Evolutionary conservation across 2,797 vertebrate species (phyloP), one percentile per base, ranked within the genome.

Genomic region (Pseudopleuronectes americanus): DNA sequence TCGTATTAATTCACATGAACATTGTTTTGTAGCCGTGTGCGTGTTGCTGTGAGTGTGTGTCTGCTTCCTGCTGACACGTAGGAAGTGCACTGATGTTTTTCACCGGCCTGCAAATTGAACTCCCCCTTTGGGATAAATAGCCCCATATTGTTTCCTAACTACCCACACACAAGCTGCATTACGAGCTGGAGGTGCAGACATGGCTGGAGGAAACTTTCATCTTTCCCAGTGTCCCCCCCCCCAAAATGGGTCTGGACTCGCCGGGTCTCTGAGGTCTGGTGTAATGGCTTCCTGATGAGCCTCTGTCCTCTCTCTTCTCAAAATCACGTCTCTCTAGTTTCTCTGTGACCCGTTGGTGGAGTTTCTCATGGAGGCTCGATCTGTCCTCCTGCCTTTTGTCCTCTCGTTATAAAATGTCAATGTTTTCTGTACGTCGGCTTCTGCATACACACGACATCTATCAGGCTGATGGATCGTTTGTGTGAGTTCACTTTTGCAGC

Each of bases 231-330:
- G 26, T 61, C 38, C 24, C 24, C 19, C 3, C 36, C 16, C 17
- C 54, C 8, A 8, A 58, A 53, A 79, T 76, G 68, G 21, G 31
- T 33, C n/a, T 7, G 68, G 47, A 28, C 43, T 38, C 1, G 2
- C 56, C 49, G 66, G 55, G 45, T 55, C n/a, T 67, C 58, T 51
- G 64, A 16, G 53, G 24, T 57, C 48, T 6, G 43, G 2, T 60
- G n/a, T 78, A 74, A 78, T 76, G 64, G 51, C 23, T 54, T 62
- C 47, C 28, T 73, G 57, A 70, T 58, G 69, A 77, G 57, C 43
- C 49, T 60, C 38, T 14, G 9, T 64, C 54, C 33, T 64, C 47
- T 38, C 22, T 53, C 64, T 64, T 66, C 23, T 31, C 60, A 70
- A 13, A 60, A 51, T 51, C 17, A n/a, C 54, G 24, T 6, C 4